Conservation (phyloP, 2,797 vertebrate genomes). For the Spondyliosoma cantharus region DNA sequence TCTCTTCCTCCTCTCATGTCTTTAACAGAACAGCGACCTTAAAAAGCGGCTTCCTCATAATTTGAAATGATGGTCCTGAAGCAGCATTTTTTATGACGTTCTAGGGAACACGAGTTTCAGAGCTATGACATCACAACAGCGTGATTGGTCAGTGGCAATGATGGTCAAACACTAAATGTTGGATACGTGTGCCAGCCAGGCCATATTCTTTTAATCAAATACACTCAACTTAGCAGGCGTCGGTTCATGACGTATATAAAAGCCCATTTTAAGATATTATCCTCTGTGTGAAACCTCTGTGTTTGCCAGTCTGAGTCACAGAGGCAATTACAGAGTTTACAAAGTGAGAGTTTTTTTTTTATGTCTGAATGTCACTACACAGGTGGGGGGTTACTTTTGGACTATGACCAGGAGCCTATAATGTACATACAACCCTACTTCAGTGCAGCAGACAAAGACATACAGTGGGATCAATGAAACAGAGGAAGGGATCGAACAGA, state of each 20-base stretch:
- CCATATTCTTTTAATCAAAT: neutral
- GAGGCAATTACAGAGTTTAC: neutral
- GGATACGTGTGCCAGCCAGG: neutral
- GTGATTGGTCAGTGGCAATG: no score
- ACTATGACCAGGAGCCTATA: slow-evolving; percentile 6
- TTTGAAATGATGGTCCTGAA: no score
- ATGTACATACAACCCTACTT: slow-evolving; percentile 13
- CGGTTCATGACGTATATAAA: slow-evolving; percentile 1
- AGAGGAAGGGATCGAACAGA: slow-evolving; percentile 31
- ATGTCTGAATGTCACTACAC: neutral
- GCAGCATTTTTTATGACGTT: no score
- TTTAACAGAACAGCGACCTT: no score
- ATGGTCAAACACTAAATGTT: neutral
- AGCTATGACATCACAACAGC: no score
- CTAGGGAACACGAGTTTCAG: no score
- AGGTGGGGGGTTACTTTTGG: neutral
- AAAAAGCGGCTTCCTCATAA: no score
- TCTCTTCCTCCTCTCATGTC: no score
- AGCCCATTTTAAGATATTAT: neutral
- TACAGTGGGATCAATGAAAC: slow-evolving; percentile 24
- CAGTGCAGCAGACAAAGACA: slow-evolving; percentile 32
- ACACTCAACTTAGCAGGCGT: neutral
- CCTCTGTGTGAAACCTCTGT: neutral
- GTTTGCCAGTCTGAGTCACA: no score
- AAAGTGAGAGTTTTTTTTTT: slow-evolving; percentile 6